Evolutionary conservation across 2,888 invertebrate species (phyloP).

Genomic region (Toxonevra muliebris): DNA sequence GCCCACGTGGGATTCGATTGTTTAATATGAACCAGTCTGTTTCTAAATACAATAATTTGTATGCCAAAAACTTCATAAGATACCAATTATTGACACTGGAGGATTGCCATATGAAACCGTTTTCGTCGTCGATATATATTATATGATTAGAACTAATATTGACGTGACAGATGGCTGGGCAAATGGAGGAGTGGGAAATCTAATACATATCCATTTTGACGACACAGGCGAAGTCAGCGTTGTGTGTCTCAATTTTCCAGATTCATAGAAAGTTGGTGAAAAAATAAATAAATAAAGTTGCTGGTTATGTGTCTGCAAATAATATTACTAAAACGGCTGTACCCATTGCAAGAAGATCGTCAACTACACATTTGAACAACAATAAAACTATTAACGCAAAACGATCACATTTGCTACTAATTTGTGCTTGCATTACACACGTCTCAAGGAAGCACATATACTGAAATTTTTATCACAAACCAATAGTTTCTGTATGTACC

Average conservation of each 20-base stretch:
- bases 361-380: background rate
- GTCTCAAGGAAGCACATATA: too few species aligned
- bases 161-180: constrained; percentile 4
- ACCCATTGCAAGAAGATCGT: background rate
- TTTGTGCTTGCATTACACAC: too few species aligned
- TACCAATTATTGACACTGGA: constrained; percentile 8
- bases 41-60: background rate
- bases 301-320: background rate
- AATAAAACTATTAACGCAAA: background rate
- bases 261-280: constrained; percentile 3
- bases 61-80: constrained; percentile 7
- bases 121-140: background rate
- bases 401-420: too few species aligned
- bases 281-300: background rate
- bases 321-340: background rate
- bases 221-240: too few species aligned
- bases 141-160: constrained; percentile 9
- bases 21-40: too few species aligned
- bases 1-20: too few species aligned
- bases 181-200: background rate
- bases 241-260: constrained; percentile 2
- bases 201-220: background rate
- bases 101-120: constrained; percentile 7
- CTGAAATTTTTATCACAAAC: too few species aligned
- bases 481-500: too few species aligned